Percentiles rank a stretch among this genome's conserved stretches.
These are phyloP conservation scores for Dicaeum eximium DNA, from an alignment of 2,113 vertebrate genomes.

Conservation along the genomic window DNA sequence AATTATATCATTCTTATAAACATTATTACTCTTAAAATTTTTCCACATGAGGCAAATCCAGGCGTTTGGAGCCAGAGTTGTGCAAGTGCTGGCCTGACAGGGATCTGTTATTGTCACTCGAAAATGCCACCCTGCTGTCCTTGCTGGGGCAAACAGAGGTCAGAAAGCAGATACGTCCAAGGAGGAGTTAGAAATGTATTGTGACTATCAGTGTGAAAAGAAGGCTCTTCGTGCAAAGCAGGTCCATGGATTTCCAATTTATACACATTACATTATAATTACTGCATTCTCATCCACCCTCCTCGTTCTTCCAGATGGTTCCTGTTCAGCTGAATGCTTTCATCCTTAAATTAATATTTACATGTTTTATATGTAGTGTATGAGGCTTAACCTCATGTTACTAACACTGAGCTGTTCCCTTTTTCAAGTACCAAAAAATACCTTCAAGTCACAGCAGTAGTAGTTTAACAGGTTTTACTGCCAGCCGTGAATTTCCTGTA, in stretches of 20 bases:
- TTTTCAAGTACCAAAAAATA: neutral
- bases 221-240: neutral
- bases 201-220: neutral
- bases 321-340: neutral
- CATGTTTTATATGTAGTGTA: neutral
- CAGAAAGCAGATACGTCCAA: neutral
- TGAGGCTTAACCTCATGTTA: neutral
- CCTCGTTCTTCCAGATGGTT: neutral
- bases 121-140: neutral
- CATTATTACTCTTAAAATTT: neutral
- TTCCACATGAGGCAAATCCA: neutral
- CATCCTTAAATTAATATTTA: constrained; percentile 17
- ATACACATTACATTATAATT: neutral
- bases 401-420: neutral
- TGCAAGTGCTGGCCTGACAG: neutral
- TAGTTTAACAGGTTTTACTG: neutral
- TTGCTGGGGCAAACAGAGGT: neutral
- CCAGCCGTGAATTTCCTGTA: neutral
- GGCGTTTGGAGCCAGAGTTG: neutral
- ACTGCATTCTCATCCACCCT: neutral
- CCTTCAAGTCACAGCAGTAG: neutral
- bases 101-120: neutral
- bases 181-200: neutral
- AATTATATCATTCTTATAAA: neutral
- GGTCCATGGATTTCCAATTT: neutral